Percentiles rank a stretch among this genome's conserved stretches.
Conservation (phyloP, 1,140 invertebrate species). For the Anagrus nilaparvatae region DNA sequence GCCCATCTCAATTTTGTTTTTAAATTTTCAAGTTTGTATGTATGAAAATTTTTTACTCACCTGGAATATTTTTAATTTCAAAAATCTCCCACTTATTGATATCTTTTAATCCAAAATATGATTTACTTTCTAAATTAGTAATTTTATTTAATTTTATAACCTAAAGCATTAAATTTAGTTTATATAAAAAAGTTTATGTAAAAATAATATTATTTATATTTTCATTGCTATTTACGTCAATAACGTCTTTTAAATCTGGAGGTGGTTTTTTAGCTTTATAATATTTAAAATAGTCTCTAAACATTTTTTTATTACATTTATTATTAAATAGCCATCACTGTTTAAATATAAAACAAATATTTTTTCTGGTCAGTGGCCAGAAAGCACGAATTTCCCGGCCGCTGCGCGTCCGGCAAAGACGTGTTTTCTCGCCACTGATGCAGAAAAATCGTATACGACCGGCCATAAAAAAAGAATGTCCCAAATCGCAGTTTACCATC, state of each 20-base stretch:
- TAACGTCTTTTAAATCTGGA: constrained; percentile 42
- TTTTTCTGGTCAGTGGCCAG: too few relatives aligned
- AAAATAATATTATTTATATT: constrained; percentile 18
- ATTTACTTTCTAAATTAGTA: constrained; percentile 9
- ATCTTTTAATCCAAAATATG: constrained; percentile 41
- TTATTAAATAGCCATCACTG: too few relatives aligned
- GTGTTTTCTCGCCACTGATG: too few relatives aligned
- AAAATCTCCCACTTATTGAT: constrained; percentile 48
- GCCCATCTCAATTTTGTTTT: constrained; percentile 72
- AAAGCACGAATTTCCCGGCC: too few relatives aligned
- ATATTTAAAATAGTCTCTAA: constrained; percentile 49
- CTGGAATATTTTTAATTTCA: constrained; percentile 46
- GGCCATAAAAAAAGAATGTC: too few relatives aligned
- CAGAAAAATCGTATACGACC: too few relatives aligned
- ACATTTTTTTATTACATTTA: too few relatives aligned
- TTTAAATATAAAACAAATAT: too few relatives aligned
- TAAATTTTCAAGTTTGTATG: constrained; percentile 20
- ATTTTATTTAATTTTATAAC: constrained; percentile 22
- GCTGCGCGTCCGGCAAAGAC: too few relatives aligned
- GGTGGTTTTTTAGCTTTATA: constrained; percentile 44
- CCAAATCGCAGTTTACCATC: too few relatives aligned
- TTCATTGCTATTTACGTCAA: constrained; percentile 35
- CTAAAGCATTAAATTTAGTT: constrained; percentile 19
- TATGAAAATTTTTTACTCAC: constrained; percentile 19
- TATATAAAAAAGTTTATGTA: constrained; percentile 19